Base-by-base conservation (phyloP, 1,140 invertebrate species). In the Neodiprion pinetum region DNA sequence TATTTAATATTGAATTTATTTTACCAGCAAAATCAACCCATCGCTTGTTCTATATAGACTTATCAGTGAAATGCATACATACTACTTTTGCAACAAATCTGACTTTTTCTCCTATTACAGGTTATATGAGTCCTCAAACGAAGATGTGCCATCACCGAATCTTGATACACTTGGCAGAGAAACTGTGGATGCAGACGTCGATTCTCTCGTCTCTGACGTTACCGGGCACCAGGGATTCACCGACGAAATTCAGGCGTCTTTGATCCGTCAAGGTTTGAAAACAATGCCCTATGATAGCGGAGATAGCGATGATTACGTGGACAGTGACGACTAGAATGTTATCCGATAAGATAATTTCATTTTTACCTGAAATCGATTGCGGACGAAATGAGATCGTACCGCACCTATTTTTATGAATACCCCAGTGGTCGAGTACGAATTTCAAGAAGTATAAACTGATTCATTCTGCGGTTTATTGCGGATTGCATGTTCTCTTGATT, bases 261-360 rank as follows among this genome's bases (percentile, higher is more conserved):
- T 40, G 28, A 40, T 40, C n/a, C 11, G 11, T 61, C 11, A 61
- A 9, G 53, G 75, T 21, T 75, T 76, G 65, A 84, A 84, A 73
- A 79, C 77, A 72, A 78, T 80, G 49, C 83, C 85, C 72, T 87
- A 87, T 66, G 85, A 88, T 74, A 88, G 84, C 71, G 84, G 84
- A 66, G 87, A 89, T 73, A 89, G 86, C 77, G 88, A 88, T 50
- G 87, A 89, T 80, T 88, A 88, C 49, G 87, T 87, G 7, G 86
- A 88, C 48, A 89, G 87, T 80, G 88, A 89, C 77, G 85, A 88
- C 78, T 88, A 75, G 53, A 61, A 7, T 61, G 4, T 12, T 61
- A 61, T 61, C 11, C 53, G 9, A 14, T 5, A 61, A 17, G 9
- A 17, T 14, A 61, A 61, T 61, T 61, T 61, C 5, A 61, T 61